Base-by-base conservation (phyloP, 1,140 invertebrate genomes). In the Phenacoccus solenopsis region DNA sequence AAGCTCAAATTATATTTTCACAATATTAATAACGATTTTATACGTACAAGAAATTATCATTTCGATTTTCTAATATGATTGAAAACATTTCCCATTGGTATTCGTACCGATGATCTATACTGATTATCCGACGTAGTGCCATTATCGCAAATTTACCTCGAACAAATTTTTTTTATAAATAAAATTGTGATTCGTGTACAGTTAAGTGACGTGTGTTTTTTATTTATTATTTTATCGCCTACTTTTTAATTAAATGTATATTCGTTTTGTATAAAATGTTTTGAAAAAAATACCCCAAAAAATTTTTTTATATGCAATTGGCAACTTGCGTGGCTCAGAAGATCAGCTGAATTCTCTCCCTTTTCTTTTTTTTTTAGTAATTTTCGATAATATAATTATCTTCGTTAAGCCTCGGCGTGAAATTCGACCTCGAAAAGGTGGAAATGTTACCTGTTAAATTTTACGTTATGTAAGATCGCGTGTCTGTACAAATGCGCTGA, bases 371-470 rank as follows among this genome's bases (percentile, higher is more conserved):
- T 9, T 49, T 49, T 49, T 49, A n/a, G 5, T 49, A 49, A 49
- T 16, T 16, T 5, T 49, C 16, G 38, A 49, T 49, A 49, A 49
- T 49, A 9, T 9, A 49, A 49, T 49, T 49, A 49, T 49, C 38
- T 3, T 2, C 3, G 20, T 49, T n/a, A 16, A 10, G 16, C 20
- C 13, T 49, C 20, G 38, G 38, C 5, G 38, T 49, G 38, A 49
- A 49, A 49, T 49, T 49, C 38, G 20, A 49, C 38, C 20, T n/a
- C 38, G 5, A 49, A 9, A 49, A 49, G 38, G 38, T 49, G 38
- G 38, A 49, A 49, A 49, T 49, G 38, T 49, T 49, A 49, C 38
- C 38, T 49, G 38, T 49, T 49, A 49, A 49, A 49, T 49, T 49
- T 49, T 49, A 49, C 38, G 38, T 9, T 9, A 49, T 49, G 16